A percentile compares a stretch with the other conserved stretches of the same genome.
phyloP scores from a whole-genome alignment of 2,888 invertebrate genomes.

The Linnaemya tessellans region DNA sequence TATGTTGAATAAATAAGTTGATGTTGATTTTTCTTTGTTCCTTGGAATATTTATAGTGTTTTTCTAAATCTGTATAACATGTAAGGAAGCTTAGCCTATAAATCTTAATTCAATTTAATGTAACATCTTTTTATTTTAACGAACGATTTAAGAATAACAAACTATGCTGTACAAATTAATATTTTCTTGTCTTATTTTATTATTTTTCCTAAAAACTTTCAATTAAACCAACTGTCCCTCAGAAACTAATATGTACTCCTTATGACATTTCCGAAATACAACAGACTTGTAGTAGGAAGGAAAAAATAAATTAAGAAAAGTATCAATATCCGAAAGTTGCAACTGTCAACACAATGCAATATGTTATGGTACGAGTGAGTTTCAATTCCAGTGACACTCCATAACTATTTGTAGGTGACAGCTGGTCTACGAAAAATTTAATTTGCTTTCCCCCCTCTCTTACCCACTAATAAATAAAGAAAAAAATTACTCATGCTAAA shows the following conservation, averaged over 20 bases:
- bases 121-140: too few relatives aligned
- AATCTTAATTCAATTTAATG: too few relatives aligned
- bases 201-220: neutral
- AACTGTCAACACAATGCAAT: slow-evolving; percentile 67
- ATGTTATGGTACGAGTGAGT: slow-evolving; percentile 72
- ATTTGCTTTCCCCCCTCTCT: slow-evolving; percentile 35
- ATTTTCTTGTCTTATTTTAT: neutral
- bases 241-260: slow-evolving; percentile 29
- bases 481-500: neutral
- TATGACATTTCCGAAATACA: slow-evolving; percentile 74
- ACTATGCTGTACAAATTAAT: neutral
- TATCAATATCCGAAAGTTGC: slow-evolving; percentile 78
- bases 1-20: too few relatives aligned
- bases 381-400: slow-evolving; percentile 60
- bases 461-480: neutral
- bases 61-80: too few relatives aligned
- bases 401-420: slow-evolving; percentile 75
- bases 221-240: slow-evolving; percentile 59
- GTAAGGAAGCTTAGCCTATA: too few relatives aligned
- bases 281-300: slow-evolving; percentile 37
- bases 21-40: too few relatives aligned
- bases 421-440: slow-evolving; percentile 76
- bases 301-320: slow-evolving; percentile 67
- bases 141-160: neutral
- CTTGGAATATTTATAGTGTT: too few relatives aligned